phyloP scores from a whole-genome alignment of 2,888 invertebrate species.

The Dione juno region DNA sequence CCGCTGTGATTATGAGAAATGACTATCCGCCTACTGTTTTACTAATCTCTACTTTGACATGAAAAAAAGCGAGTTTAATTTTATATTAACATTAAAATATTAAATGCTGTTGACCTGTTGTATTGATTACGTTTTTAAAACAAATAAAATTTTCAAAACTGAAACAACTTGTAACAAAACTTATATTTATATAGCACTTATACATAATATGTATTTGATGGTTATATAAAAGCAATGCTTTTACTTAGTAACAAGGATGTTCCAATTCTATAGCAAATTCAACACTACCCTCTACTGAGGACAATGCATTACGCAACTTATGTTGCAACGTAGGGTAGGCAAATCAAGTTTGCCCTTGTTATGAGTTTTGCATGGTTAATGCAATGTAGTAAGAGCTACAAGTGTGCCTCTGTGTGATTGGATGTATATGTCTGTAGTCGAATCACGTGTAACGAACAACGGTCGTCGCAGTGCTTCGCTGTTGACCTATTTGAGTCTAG shows the following conservation, averaged over 20 bases:
- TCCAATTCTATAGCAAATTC: slow-evolving; percentile 55
- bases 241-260: slow-evolving; percentile 38
- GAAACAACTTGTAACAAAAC: neutral
- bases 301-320: slow-evolving; percentile 71
- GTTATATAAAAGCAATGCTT: neutral
- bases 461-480: slow-evolving; percentile 66
- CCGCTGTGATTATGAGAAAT: slow-evolving; percentile 66
- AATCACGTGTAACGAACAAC: slow-evolving; percentile 73
- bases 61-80: slow-evolving; percentile 30
- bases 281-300: slow-evolving; percentile 58
- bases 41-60: slow-evolving; percentile 40
- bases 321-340: slow-evolving; percentile 40
- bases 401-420: slow-evolving; percentile 29
- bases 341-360: slow-evolving; percentile 24
- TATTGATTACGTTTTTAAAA: neutral
- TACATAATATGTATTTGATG: too few species aligned
- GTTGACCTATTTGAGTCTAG: slow-evolving; percentile 75
- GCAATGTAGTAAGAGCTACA: slow-evolving; percentile 36
- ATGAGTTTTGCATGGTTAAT: slow-evolving; percentile 35
- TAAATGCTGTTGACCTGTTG: slow-evolving; percentile 29
- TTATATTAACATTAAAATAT: slow-evolving; percentile 26
- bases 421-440: slow-evolving; percentile 62
- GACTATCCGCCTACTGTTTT: slow-evolving; percentile 50
- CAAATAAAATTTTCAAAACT: neutral
- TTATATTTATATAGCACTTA: neutral